phyloP scores from a whole-genome alignment of 2,888 invertebrate species.

The Galeruca laticollis region DNA sequence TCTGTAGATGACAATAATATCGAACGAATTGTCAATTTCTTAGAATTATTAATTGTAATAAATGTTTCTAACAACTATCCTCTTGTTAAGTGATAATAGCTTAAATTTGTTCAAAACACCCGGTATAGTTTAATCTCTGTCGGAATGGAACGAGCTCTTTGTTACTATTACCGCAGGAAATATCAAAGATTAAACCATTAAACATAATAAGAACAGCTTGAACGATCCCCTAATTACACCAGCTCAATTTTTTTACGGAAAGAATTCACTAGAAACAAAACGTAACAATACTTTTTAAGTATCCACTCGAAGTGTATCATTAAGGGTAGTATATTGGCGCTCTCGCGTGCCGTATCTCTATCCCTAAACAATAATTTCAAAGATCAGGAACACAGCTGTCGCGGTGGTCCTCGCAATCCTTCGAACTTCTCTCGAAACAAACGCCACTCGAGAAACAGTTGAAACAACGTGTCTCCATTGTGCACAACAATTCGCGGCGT shows the following conservation, averaged over 20 bases:
- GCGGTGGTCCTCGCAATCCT: conserved; percentile 25
- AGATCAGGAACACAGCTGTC: conserved; percentile 23
- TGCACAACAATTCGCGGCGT: conserved; percentile 39
- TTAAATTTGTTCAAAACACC: too few species aligned
- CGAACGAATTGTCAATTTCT: too few species aligned
- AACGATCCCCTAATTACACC: neutral
- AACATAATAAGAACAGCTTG: neutral
- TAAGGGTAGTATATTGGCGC: conserved; percentile 15
- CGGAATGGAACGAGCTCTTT: neutral
- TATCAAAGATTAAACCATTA: conserved; percentile 10
- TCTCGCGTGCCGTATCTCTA: conserved; percentile 28
- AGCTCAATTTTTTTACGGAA: conserved; percentile 12
- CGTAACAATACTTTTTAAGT: conserved; percentile 10
- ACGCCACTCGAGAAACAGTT: conserved; percentile 24
- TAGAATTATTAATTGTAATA: too few species aligned
- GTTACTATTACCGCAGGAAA: neutral
- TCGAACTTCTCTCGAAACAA: conserved; percentile 23
- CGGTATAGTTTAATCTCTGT: too few species aligned
- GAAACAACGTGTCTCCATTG: conserved; percentile 38
- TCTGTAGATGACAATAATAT: too few species aligned
- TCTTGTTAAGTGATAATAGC: too few species aligned
- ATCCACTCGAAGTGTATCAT: conserved; percentile 17
- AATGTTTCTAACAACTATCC: too few species aligned
- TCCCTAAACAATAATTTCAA: conserved; percentile 25
- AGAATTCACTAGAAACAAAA: conserved; percentile 9